Percentiles rank a stretch among this genome's conserved stretches.
Conservation (phyloP, 2,888 invertebrate genomes). For the Zaprionus lineosus region DNA sequence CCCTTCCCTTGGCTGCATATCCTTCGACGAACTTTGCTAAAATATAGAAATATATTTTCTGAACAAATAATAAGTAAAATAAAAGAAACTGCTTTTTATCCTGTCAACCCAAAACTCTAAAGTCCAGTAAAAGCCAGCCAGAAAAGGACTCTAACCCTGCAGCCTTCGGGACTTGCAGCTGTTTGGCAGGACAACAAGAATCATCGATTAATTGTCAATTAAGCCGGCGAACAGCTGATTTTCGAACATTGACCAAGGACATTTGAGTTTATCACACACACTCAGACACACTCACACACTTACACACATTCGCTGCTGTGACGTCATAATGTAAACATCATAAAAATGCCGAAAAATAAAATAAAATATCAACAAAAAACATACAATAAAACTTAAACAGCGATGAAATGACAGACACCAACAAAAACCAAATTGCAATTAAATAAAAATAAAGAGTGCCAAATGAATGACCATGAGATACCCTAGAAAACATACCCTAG, state of each 20-base stretch:
- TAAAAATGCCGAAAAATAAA: constrained; percentile 63
- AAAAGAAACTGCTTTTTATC: too few relatives aligned
- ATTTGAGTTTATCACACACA: constrained; percentile 21
- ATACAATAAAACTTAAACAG: constrained; percentile 52
- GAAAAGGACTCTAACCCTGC: too few relatives aligned
- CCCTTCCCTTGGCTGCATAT: too few relatives aligned
- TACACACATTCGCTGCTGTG: too few relatives aligned
- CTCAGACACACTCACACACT: constrained; percentile 2
- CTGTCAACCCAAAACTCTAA: too few relatives aligned
- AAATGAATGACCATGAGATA: too few relatives aligned
- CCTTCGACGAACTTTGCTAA: too few relatives aligned
- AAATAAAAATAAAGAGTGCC: constrained; percentile 61
- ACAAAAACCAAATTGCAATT: constrained; percentile 71
- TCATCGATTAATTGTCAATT: constrained; percentile 65
- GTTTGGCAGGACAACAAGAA: neutral
- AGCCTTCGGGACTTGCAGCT: too few relatives aligned
- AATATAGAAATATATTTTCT: too few relatives aligned
- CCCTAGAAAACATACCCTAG: too few relatives aligned
- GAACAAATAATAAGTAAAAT: too few relatives aligned
- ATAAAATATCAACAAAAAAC: constrained; percentile 28
- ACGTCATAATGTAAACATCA: constrained; percentile 78
- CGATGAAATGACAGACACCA: constrained; percentile 56
- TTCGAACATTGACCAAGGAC: constrained; percentile 48
- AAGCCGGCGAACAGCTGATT: constrained; percentile 69
- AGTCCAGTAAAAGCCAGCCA: too few relatives aligned